Base-by-base conservation (phyloP, 2,888 invertebrate species). In the Oscheius sp. region DNA sequence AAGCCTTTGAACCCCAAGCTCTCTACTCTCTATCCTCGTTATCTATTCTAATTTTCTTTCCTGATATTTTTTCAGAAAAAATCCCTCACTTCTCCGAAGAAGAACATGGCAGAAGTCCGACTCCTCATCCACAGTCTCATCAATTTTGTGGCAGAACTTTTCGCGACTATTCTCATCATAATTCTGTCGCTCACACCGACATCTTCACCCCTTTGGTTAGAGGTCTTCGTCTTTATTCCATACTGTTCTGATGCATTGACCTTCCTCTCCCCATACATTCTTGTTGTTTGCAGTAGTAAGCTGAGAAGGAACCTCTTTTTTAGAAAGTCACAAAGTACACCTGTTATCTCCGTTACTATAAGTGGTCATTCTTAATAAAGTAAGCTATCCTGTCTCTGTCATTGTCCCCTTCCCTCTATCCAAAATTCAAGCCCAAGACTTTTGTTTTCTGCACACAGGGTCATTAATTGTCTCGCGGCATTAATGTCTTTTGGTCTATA, bases 201-300 rank as follows among this genome's bases (percentile, higher is more conserved):
- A 3, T 29, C 10, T 57, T 57, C 57, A 9, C 29, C 10, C 21
- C 57, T 57, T 57, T 13, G n/a, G 53, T 9, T 21, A 29, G 33
- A 10, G 29, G 29, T 33, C 7, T 57, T 32, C 29, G 29, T 2
- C 21, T 0, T 57, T 2, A 57, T 57, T 29, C n/a, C 57, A 2
- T 57, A 57, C 33, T 57, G 57, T 33, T 57, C 57, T 2, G 57
- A 57, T 57, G 57, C 57, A 21, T 29, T 57, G 29, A 57, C 57
- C 42, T 57, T 57, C 33, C 29, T 57, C 33, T 57, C 57, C 29
- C 21, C 57, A 13, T 57, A 57, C 33, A 57, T 21, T 21, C 9
- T 57, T 0, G 21, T 57, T 21, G 2, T 57, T 2, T 57, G 57
- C 33, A 57, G 57, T 29, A 21, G 57, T 29, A 2, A 57, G 29